Conservation (phyloP, 2,113 vertebrate genomes). For the Arenaria interpres region DNA sequence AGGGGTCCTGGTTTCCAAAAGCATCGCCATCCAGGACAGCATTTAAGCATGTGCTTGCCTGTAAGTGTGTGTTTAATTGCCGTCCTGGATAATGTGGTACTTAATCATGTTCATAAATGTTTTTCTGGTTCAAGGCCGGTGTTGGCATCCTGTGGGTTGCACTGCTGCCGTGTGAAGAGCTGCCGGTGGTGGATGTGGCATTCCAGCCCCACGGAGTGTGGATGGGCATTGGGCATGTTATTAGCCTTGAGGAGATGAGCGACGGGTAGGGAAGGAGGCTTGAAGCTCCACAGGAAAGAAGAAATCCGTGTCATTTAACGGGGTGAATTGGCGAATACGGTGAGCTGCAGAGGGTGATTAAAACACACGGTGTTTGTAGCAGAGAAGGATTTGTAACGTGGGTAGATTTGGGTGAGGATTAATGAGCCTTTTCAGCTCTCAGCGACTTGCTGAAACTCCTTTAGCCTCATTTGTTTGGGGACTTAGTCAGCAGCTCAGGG, state of each 20-base stretch:
- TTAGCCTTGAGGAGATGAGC: neutral
- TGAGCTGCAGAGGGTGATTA: neutral
- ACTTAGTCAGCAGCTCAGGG: neutral
- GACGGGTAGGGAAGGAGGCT: neutral
- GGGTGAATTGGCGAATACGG: neutral
- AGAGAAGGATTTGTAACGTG: neutral
- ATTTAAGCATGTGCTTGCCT: neutral
- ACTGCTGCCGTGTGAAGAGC: neutral
- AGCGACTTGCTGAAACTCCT: neutral
- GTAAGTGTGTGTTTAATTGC: neutral
- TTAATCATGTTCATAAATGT: neutral
- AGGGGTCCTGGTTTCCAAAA: neutral
- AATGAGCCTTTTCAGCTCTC: neutral
- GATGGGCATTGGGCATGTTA: neutral
- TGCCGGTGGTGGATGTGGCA: neutral
- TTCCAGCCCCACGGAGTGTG: rapidly evolving
- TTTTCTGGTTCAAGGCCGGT: neutral
- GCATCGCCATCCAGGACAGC: neutral
- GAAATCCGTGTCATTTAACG: neutral
- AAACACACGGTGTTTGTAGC: rapidly evolving
- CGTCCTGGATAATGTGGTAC: neutral
- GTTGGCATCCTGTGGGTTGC: neutral
- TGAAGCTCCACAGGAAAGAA: neutral
- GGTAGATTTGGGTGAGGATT: neutral
- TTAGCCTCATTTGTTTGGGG: neutral